These are phyloP conservation scores for Paramormyrops kingsleyae DNA, from an alignment of 2,113 vertebrate genomes.

Conservation along the genomic window DNA sequence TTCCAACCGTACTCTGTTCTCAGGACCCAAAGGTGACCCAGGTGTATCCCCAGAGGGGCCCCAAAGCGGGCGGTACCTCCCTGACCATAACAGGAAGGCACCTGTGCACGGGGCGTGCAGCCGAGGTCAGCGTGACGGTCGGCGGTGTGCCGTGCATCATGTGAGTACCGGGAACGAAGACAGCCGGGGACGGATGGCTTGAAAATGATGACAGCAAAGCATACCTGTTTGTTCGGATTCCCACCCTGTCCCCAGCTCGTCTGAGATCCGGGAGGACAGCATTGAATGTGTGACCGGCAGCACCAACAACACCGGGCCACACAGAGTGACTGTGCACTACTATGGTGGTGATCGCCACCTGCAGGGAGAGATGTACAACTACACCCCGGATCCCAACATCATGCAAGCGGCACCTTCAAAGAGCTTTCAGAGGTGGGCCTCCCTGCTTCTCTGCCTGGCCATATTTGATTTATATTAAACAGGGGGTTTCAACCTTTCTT, in stretches of 20 bases:
- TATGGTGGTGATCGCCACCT: slow-evolving; percentile 67
- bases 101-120: slow-evolving; percentile 77
- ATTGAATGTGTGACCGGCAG: slow-evolving; percentile 75
- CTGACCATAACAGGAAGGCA: slow-evolving; percentile 78
- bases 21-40: slow-evolving; percentile 81
- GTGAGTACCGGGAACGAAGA: slow-evolving; percentile 55
- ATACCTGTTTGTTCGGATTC: neutral
- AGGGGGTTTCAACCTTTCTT: neutral
- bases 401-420: slow-evolving; percentile 74
- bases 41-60: slow-evolving; percentile 74
- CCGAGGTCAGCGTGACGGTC: slow-evolving; percentile 73
- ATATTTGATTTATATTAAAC: neutral
- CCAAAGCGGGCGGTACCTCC: slow-evolving; percentile 80
- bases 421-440: slow-evolving; percentile 79
- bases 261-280: slow-evolving; percentile 63
- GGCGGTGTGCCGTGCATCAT: slow-evolving; percentile 77
- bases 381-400: slow-evolving; percentile 81
- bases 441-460: neutral
- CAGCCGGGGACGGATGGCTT: neutral
- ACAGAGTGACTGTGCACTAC: slow-evolving; percentile 73
- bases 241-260: slow-evolving; percentile 52
- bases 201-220: neutral
- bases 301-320: slow-evolving; percentile 61
- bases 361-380: slow-evolving; percentile 62
- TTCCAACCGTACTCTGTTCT: neutral